Base-by-base conservation (phyloP, 2,888 invertebrate species). In the Diachrysia chrysitis region DNA sequence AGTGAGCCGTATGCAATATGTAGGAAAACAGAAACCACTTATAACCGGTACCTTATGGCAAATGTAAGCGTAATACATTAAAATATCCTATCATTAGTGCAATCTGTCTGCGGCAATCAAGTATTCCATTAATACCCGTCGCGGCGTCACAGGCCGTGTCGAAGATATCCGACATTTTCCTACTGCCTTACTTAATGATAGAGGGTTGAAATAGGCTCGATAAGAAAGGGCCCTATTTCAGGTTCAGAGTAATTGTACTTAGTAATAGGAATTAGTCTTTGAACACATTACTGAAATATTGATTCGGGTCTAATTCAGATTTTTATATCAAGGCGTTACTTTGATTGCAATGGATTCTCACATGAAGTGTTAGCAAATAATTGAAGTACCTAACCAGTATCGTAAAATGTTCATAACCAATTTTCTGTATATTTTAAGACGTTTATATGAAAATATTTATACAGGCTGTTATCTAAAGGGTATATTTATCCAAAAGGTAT, bases 91-190 rank as follows among this genome's bases (percentile, higher is more conserved):
- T 2, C 17, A 46, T 46, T 46, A n/a, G 17, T 17, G 46, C 17
- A 17, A 17, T 48, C 17, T 9, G 17, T 48, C 17, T 19, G 1
- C 17, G 9, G 48, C 19, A 48, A 48, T 48, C 48, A 48, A 48
- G 17, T 48, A 48, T 48, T 48, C 48, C 48, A 48, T 48, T 48
- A 48, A 48, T 48, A 19, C 17, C 10, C 48, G 48, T 17, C 48
- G 10, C 19, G 42, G n/a, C 42, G 19, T 17, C 10, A 19, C 48
- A 10, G 48, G 48, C 10, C 48, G 48, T 48, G 48, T 48, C 48
- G 48, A 48, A 48, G 17, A 48, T 19, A 19, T 19, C 48, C 48
- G 46, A 46, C 46, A 4, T n/a, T 46, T 46, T n/a, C 17, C 17
- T 19, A 48, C 17, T 10, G 9, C 10, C 48, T n/a, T 19, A 42